phyloP scores from a whole-genome alignment of 64 coral and sea anemone genomes.

The Acropora yongei region DNA sequence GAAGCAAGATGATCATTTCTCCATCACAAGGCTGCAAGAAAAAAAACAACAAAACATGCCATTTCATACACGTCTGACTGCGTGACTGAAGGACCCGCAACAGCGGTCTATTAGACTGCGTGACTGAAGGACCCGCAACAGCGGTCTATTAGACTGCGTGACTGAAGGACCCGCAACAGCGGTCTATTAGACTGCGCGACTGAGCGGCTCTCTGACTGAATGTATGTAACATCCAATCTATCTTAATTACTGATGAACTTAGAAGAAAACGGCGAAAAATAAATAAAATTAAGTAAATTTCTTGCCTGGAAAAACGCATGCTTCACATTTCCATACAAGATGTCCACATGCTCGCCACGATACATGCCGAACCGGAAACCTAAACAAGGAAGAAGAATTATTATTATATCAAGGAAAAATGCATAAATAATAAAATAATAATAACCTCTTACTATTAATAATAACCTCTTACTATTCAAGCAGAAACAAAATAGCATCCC shows the following conservation, averaged over 20 bases:
- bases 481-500: no score
- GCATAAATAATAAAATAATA: no score
- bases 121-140: background rate
- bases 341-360: conserved; percentile 91
- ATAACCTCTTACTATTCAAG: no score
- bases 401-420: no score
- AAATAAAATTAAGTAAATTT: background rate
- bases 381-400: conserved; percentile 9
- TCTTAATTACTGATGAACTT: no score
- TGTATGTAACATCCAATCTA: no score
- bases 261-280: background rate
- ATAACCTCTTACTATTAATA: no score
- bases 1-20: conserved; percentile 99
- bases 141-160: no score
- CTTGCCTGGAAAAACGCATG: conserved; percentile 96
- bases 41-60: background rate
- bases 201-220: background rate
- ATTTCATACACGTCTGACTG: no score
- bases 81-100: no score
- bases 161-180: no score
- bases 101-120: no score
- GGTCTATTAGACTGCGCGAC: background rate
- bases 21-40: conserved; percentile 92
- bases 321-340: conserved; percentile 97
- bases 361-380: conserved; percentile 96